Conservation (phyloP, 2,113 vertebrate genomes). For the Sinocyclocheilus rhinocerous region DNA sequence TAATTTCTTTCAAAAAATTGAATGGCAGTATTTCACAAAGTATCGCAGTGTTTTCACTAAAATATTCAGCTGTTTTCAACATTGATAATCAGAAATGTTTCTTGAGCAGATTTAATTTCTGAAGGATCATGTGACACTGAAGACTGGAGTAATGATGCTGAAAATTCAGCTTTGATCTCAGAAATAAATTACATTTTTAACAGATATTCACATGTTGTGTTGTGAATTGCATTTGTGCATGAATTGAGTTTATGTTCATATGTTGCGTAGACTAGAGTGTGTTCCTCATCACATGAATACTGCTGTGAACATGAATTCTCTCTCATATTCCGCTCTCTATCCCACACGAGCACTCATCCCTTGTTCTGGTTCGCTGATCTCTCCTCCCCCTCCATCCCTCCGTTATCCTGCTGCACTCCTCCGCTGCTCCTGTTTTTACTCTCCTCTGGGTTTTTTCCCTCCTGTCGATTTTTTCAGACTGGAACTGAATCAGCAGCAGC, state of each 20-base stretch:
- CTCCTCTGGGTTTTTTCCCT: slow-evolving; percentile 30
- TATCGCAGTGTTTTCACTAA: too few relatives aligned
- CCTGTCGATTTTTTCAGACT: slow-evolving; percentile 18
- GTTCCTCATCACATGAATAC: not conserved
- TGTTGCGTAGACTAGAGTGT: not conserved
- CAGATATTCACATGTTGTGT: not conserved
- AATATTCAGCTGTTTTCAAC: too few relatives aligned
- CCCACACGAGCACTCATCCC: slow-evolving; percentile 35
- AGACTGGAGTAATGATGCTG: not conserved
- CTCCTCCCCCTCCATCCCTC: slow-evolving; percentile 40
- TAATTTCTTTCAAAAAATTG: not conserved
- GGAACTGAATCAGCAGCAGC: not conserved
- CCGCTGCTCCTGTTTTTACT: slow-evolving; percentile 26
- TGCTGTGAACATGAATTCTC: not conserved
- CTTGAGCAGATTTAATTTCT: too few relatives aligned
- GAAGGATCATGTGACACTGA: too few relatives aligned
- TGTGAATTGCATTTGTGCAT: not conserved
- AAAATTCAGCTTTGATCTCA: not conserved
- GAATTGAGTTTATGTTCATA: not conserved
- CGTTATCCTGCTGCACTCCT: slow-evolving; percentile 52
- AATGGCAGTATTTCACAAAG: too few relatives aligned
- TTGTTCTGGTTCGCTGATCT: slow-evolving; percentile 27
- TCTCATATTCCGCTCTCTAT: slow-evolving; percentile 25
- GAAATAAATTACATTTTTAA: not conserved
- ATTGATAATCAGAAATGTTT: too few relatives aligned